Base-by-base conservation (phyloP, 2,888 invertebrate species). In the Platerodrilus igneus region DNA sequence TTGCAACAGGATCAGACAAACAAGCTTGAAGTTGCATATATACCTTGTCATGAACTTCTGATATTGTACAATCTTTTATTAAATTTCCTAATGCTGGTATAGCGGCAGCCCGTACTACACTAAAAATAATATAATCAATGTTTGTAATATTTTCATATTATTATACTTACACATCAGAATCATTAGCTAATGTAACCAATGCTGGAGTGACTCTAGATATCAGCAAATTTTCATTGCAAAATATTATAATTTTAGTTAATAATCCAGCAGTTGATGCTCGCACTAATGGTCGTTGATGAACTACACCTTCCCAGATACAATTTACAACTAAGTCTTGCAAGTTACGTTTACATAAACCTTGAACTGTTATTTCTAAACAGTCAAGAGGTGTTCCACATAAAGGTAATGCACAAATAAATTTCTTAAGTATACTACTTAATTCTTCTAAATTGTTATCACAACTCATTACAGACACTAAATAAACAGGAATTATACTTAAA, bases 161-260 rank as follows among this genome's bases (percentile, higher is more conserved):
- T n/a, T n/a, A n/a, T n/a, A 68, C 77, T 72, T 71, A 81, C 79
- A 77, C 65, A 57, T 83, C 80, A 41, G 75, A 70, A 62, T 84
- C 83, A 57, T 74, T 79, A 20, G 81, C 80, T 21, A 84, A 66
- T 0, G 83, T 83, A 25, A 83, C 76, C 13, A 83, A 72, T 14
- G 82, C 83, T n/a, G 82, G 82, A 13, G 78, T 73, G 23, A 83
- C 72, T 58, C 78, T 73, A 3, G 74, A 65, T 18, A 74, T 72
- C 9, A 80, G 68, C 36, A 78, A 62, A 26, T 64, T 66, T 46
- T 81, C 78, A 34, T 70, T 69, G 29, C 79, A 71, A 27, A 67
- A 66, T 27, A 71, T 69, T 37, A 79, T 70, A 17, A 78, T 65
- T 20, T 72, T 64, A 45, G 75, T 73, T 62, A 83, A 77, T 34